These are phyloP conservation scores for Lordiphosa clarofinis DNA, from an alignment of 1,140 invertebrate species.

Conservation along the genomic window DNA sequence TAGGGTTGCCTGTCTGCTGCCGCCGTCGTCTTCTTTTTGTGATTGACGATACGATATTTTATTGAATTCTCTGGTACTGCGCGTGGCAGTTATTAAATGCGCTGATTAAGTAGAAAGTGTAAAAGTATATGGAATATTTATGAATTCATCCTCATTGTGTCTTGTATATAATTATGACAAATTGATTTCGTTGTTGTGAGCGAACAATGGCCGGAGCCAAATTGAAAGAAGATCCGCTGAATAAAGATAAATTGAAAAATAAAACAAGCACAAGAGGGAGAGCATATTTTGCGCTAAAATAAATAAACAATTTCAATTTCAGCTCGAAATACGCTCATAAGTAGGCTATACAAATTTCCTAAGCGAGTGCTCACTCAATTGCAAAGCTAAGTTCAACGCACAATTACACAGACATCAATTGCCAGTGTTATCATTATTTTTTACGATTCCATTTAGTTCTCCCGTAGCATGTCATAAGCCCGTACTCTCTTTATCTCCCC, in stretches of 20 bases:
- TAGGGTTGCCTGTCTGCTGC: slow-evolving; percentile 12
- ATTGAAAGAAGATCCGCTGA: slow-evolving; percentile 8
- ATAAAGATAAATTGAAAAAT: slow-evolving; percentile 9
- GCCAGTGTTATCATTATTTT: slow-evolving; percentile 41
- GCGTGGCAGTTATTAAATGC: slow-evolving; percentile 70
- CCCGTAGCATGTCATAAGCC: no score
- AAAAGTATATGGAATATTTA: slow-evolving; percentile 67
- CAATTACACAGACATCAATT: slow-evolving; percentile 39
- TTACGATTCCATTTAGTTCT: slow-evolving; percentile 24
- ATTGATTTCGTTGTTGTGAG: slow-evolving; percentile 45
- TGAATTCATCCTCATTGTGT: slow-evolving; percentile 25
- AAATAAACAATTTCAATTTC: no score
- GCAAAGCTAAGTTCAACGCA: slow-evolving; percentile 32
- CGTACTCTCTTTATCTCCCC: slow-evolving; percentile 37
- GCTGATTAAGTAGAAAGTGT: slow-evolving; percentile 70
- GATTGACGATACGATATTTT: slow-evolving; percentile 66
- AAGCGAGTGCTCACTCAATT: slow-evolving; percentile 21
- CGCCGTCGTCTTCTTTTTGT: slow-evolving; percentile 15
- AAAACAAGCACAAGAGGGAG: no score
- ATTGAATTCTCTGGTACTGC: slow-evolving; percentile 51
- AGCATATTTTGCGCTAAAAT: no score
- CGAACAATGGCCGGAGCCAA: slow-evolving; percentile 28
- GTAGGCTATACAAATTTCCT: not conserved
- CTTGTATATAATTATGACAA: slow-evolving; percentile 51
- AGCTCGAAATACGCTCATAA: no score